Base-by-base conservation (phyloP, 2,888 invertebrate species). In the Plagiodera versicolora region DNA sequence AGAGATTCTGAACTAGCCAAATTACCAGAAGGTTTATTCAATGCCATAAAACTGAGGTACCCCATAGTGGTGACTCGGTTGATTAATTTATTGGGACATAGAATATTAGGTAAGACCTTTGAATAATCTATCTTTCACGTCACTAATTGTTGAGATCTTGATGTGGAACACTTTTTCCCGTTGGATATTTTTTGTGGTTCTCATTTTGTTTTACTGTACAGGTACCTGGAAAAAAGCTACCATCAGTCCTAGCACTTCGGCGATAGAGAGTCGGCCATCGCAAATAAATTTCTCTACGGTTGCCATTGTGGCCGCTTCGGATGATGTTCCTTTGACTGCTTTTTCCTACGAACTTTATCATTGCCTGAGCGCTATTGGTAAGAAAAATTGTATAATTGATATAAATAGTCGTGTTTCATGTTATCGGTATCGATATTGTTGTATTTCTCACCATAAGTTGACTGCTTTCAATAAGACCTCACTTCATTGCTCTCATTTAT, bases 301-400 rank as follows among this genome's bases (percentile, higher is more conserved):
- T 3, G 99, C 99, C 0, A 89, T 99, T 53, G 90, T 99, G 6
- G 94, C 98, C 0, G 92, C 95, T 45, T 92, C 93, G 46, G 94
- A 95, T 69, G 97, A 98, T 78, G 98, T 99, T 0, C 99, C 98
- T 0, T 81, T 99, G n/a, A 92, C 95, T 0, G 92, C 96, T 24
- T 99, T 99, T 81, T 94, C 96, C 0, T 92, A 95, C 76, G 99
- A 99, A 80, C 83, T 99, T 35, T 96, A 94, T 77, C 97, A 98
- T 79, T 94, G 96, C n/a, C 83, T 99, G 10, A 90, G 90, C 75
- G 90, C 92, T 57, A 95, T 98, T 71, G 95, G 93, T 92, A 77
- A 45, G 60, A n/a, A n/a, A n/a, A n/a, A n/a, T n/a, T n/a, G n/a
- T n/a, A n/a, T n/a, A n/a, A n/a, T n/a, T n/a, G n/a, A n/a, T n/a